Evolutionary conservation across 2,888 invertebrate species (phyloP).

Genomic region (Eupithecia subumbrata): DNA sequence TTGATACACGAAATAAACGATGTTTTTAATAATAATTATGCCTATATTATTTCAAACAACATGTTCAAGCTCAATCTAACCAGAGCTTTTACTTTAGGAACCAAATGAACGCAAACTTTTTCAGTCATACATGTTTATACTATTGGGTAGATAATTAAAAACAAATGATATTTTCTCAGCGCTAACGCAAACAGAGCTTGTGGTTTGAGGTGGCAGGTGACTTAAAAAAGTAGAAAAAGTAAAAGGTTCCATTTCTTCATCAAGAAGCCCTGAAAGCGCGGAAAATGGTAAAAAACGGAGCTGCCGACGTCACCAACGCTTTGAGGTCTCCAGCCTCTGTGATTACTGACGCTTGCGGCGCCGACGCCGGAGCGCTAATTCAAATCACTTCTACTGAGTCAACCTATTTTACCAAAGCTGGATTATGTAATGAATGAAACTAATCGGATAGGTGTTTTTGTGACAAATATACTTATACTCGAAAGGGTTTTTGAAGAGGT

Average conservation of each 20-base stretch:
- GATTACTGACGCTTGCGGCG: conserved; percentile 42
- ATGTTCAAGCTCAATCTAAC: no score
- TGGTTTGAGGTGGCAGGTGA: background rate
- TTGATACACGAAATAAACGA: no score
- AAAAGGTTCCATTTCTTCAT: background rate
- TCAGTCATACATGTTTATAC: no score
- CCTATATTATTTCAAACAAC: no score
- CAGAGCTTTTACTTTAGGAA: no score
- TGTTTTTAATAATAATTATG: no score
- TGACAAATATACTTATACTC: no score
- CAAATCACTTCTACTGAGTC: conserved; percentile 48
- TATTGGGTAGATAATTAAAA: no score
- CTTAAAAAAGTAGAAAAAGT: background rate
- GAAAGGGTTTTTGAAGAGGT: no score
- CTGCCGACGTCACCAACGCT: conserved; percentile 52
- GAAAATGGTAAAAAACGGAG: conserved; percentile 49
- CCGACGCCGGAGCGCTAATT: conserved; percentile 44
- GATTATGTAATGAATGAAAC: conserved; percentile 16
- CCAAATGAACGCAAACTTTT: no score
- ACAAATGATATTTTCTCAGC: no score
- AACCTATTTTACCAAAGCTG: conserved; percentile 26
- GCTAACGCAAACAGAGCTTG: background rate
- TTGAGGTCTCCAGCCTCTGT: conserved; percentile 47
- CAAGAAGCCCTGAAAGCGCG: conserved; percentile 34
- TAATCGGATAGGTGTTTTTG: background rate